These are phyloP conservation scores for Myodes glareolus DNA, from an alignment of 2,113 vertebrate genomes.

Conservation along the genomic window DNA sequence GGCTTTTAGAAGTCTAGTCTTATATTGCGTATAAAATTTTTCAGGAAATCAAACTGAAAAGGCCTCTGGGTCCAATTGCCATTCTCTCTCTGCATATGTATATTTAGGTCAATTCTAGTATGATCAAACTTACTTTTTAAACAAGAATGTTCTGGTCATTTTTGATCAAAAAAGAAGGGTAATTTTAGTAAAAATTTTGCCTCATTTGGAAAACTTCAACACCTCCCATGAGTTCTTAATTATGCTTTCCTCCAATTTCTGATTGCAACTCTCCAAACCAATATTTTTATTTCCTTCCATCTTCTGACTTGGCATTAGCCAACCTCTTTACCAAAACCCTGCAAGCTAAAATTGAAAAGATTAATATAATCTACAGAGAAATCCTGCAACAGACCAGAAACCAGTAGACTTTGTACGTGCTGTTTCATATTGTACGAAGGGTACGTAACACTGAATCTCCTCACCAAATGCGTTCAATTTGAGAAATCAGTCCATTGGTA, in stretches of 20 bases:
- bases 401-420: not conserved
- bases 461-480: not conserved
- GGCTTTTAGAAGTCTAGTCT: not conserved
- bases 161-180: not conserved
- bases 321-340: not conserved
- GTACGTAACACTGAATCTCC: not conserved
- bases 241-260: not conserved
- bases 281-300: not conserved
- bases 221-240: not conserved
- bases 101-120: not conserved
- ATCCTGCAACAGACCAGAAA: not conserved
- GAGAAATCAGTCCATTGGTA: not conserved
- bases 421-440: not conserved
- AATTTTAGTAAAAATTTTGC: not conserved
- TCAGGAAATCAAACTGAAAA: not conserved
- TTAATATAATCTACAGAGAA: not conserved
- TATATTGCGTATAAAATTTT: not conserved
- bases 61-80: not conserved
- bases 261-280: not conserved
- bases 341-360: not conserved
- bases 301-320: not conserved
- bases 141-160: not conserved
- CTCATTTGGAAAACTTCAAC: not conserved
- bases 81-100: not conserved
- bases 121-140: not conserved